A percentile compares a stretch with the other conserved stretches of the same genome.
Evolutionary conservation across 2,797 vertebrate genomes (phyloP).

Genomic region (Dendrocincla fuliginosa): DNA sequence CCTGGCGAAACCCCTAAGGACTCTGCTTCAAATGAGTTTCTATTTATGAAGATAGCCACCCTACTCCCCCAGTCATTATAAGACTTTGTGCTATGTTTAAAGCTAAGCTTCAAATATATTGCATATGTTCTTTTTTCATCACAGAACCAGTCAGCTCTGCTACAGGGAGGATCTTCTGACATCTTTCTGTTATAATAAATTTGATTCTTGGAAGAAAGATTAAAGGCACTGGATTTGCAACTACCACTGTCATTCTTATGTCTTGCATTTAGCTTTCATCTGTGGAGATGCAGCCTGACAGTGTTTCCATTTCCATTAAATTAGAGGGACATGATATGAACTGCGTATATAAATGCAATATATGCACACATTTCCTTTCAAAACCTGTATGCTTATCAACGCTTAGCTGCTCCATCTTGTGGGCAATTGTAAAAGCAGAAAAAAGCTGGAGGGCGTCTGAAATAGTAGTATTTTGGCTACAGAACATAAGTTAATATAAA

Average conservation of each 20-base stretch:
- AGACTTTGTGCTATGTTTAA: neutral
- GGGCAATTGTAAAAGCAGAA: neutral
- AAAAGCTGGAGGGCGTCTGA: neutral
- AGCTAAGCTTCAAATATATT: neutral
- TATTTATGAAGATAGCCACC: neutral
- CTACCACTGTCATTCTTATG: neutral
- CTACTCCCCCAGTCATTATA: neutral
- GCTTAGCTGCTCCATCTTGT: slow-evolving; percentile 54
- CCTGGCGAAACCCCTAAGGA: neutral
- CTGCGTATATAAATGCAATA: neutral
- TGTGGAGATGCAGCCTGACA: neutral
- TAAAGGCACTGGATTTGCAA: neutral
- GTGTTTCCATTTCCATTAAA: neutral
- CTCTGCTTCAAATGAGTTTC: neutral
- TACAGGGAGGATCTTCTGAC: neutral
- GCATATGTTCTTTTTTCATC: neutral
- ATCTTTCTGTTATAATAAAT: neutral
- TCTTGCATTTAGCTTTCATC: neutral
- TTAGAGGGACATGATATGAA: neutral
- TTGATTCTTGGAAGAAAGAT: neutral
- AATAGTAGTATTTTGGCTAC: neutral
- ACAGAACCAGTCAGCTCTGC: neutral
- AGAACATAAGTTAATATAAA: neutral
- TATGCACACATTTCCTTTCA: accelerated
- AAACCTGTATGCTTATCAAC: neutral